These are phyloP conservation scores for Hydrochoerus hydrochaeris DNA, from an alignment of 2,113 vertebrate species.

Conservation along the genomic window DNA sequence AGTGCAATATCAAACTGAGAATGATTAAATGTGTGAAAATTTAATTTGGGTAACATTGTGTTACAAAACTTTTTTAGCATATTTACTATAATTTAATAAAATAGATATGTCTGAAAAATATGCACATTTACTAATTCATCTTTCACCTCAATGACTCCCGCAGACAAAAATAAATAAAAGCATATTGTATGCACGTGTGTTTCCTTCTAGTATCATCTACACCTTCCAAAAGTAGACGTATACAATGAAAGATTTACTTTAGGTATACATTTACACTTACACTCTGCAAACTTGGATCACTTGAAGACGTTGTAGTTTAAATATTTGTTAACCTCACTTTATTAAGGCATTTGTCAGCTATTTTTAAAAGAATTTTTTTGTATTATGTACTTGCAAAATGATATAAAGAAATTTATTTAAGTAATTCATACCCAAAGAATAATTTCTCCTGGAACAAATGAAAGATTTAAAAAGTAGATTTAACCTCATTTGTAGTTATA, in stretches of 20 bases:
- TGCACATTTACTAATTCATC: not conserved
- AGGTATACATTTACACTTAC: not conserved
- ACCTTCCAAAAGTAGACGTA: not conserved
- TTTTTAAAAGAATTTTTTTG: not conserved
- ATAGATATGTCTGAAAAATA: constrained; percentile 39
- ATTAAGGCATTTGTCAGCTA: not conserved
- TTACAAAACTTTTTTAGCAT: not conserved
- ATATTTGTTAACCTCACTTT: not conserved
- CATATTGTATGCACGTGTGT: not conserved
- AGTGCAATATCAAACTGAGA: not conserved
- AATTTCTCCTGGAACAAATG: constrained; percentile 2
- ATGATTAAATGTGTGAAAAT: not conserved
- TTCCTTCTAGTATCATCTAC: not conserved
- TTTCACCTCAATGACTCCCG: not conserved
- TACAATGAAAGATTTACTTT: not conserved
- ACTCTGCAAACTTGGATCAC: not conserved
- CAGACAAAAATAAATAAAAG: constrained; percentile 20
- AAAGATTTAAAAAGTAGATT: not conserved
- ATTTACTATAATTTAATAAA: constrained; percentile 30
- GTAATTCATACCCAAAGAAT: not conserved
- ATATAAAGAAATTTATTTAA: not conserved
- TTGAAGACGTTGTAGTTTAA: not conserved
- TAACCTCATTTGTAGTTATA: not conserved
- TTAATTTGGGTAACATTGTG: not conserved
- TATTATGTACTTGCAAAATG: not conserved